A percentile compares a stretch with the other conserved stretches of the same genome.
These are phyloP conservation scores for Brachionus sp. DNA, from an alignment of 1,140 invertebrate genomes.

Conservation along the genomic window DNA sequence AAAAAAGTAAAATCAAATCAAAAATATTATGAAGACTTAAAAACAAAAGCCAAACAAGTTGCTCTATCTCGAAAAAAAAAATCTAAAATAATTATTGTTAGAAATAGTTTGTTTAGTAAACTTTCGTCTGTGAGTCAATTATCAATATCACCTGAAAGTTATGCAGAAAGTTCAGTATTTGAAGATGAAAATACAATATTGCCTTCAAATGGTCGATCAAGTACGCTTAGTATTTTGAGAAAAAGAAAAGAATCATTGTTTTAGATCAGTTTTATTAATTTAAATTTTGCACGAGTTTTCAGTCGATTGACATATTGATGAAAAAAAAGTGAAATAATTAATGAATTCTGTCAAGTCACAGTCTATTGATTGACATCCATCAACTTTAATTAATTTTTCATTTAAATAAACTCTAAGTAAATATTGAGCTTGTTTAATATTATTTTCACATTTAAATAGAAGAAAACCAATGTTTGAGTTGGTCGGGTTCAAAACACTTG, in stretches of 20 bases:
- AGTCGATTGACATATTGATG: slow-evolving; percentile 1
- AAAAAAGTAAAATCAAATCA: slow-evolving; percentile 35
- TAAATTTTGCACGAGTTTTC: slow-evolving; percentile 22
- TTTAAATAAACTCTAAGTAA: slow-evolving; percentile 16
- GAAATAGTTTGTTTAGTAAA: slow-evolving; percentile 11
- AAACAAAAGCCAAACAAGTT: neutral
- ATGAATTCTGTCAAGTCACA: slow-evolving; percentile 18
- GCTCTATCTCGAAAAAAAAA: slow-evolving; percentile 25
- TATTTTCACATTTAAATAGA: neutral
- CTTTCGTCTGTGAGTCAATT: neutral
- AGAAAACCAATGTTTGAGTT: slow-evolving; percentile 41
- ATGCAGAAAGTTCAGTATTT: neutral
- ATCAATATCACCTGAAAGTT: neutral
- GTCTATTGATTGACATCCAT: slow-evolving; percentile 28
- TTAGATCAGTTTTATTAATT: neutral
- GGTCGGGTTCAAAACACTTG: neutral
- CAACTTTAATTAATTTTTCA: neutral
- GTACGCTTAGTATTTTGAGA: neutral
- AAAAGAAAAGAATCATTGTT: slow-evolving; percentile 11
- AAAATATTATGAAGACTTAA: slow-evolving; percentile 19
- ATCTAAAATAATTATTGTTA: slow-evolving; percentile 30
- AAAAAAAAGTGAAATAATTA: slow-evolving; percentile 30
- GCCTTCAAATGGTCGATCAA: neutral
- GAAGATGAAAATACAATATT: neutral
- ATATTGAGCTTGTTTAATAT: neutral